Conservation (phyloP, 2,113 vertebrate species). For the Chamaea fasciata region DNA sequence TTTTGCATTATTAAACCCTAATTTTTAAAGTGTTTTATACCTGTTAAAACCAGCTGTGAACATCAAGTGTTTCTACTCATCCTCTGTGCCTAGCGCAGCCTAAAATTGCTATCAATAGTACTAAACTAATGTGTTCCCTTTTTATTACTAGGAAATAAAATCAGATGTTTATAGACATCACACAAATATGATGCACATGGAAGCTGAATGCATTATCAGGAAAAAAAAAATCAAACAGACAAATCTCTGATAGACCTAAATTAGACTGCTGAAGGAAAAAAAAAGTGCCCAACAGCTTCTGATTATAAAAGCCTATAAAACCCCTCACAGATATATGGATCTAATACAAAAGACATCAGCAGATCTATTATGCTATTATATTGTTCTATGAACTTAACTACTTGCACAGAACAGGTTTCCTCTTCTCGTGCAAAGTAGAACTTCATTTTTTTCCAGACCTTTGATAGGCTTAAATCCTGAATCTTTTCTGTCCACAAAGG, state of each 20-base stretch:
- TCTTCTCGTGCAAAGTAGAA: not conserved
- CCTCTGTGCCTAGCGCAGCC: not conserved
- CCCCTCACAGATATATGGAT: not conserved
- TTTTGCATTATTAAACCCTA: not conserved
- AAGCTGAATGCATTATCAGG: not conserved
- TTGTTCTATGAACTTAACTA: not conserved
- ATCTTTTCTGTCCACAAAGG: conserved; percentile 13
- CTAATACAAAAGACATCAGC: not conserved
- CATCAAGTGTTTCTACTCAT: not conserved
- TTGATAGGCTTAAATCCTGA: not conserved
- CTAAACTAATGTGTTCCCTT: not conserved
- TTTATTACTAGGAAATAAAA: conserved; percentile 6
- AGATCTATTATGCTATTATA: not conserved
- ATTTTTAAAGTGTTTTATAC: not conserved
- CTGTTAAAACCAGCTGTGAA: not conserved
- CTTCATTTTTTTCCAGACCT: not conserved
- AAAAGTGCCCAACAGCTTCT: not conserved
- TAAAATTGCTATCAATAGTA: not conserved
- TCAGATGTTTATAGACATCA: not conserved
- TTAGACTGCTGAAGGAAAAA: not conserved
- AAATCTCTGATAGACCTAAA: not conserved
- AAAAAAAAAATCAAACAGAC: not conserved
- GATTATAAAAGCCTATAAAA: not conserved
- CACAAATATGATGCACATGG: not conserved
- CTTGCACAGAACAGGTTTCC: not conserved